phyloP scores from a whole-genome alignment of 2,797 vertebrate genomes.

The Todus mexicanus region DNA sequence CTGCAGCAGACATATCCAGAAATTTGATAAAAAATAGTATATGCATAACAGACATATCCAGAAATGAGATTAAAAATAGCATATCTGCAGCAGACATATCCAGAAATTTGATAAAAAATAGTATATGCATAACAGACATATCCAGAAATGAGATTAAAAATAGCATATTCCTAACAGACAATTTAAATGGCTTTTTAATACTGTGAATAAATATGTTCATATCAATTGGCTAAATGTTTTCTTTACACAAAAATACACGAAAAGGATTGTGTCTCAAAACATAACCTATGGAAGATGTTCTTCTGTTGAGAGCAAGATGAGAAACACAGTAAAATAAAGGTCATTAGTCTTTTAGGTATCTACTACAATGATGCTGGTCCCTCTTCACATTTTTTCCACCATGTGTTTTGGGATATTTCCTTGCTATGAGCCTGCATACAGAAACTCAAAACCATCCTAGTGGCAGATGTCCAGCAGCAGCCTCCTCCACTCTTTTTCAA shows the following conservation, averaged over 20 bases:
- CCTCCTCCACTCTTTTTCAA: background rate
- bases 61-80: too few relatives aligned
- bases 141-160: background rate
- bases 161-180: background rate
- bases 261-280: background rate
- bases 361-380: background rate
- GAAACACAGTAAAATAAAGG: background rate
- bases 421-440: background rate
- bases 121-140: background rate
- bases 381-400: background rate
- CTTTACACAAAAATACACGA: background rate
- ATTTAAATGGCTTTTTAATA: background rate
- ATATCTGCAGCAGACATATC: too few relatives aligned
- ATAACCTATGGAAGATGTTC: background rate
- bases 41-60: background rate
- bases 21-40: background rate
- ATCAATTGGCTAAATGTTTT: background rate
- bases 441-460: background rate
- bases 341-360: background rate
- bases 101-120: background rate
- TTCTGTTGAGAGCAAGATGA: background rate
- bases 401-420: background rate
- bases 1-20: too few relatives aligned
- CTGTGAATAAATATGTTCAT: background rate
- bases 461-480: background rate